Percentiles rank a stretch among this genome's conserved stretches.
These are phyloP conservation scores for Micromys minutus DNA, from an alignment of 2,113 vertebrate species.

Conservation along the genomic window DNA sequence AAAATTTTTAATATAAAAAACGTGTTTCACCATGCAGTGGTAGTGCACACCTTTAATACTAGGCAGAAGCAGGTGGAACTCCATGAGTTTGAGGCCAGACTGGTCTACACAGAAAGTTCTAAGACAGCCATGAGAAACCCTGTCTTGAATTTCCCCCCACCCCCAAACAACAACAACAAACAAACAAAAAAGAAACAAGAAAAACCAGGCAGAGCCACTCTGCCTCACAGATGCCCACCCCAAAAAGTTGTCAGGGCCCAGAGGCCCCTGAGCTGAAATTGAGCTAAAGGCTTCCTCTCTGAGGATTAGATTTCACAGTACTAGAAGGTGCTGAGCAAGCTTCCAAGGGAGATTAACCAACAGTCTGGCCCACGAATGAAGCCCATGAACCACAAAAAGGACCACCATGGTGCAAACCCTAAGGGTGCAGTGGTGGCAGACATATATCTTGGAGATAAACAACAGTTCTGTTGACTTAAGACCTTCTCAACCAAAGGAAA, in stretches of 20 bases:
- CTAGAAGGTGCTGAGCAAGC: not conserved
- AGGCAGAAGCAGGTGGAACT: not conserved
- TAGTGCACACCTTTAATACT: not conserved
- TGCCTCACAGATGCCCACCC: not conserved
- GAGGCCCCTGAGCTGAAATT: not conserved
- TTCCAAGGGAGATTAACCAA: not conserved
- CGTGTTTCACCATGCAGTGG: not conserved
- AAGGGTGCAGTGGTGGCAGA: not conserved
- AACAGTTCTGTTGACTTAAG: not conserved
- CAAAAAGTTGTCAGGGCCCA: not conserved
- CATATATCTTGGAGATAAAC: not conserved
- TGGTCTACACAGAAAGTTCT: not conserved
- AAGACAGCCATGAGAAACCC: not conserved
- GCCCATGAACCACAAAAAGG: not conserved
- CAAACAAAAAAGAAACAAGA: not conserved
- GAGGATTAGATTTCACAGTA: not conserved
- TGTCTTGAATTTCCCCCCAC: not conserved
- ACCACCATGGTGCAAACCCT: not conserved
- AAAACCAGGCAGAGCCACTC: not conserved
- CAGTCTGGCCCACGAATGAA: not conserved
- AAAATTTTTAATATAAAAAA: not conserved
- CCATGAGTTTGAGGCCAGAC: not conserved
- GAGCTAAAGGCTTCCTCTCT: not conserved
- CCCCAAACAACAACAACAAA: too few relatives aligned
- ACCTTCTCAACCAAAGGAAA: not conserved